Evolutionary conservation across 1,140 invertebrate genomes (phyloP).

Genomic region (Drosophila albomicans): DNA sequence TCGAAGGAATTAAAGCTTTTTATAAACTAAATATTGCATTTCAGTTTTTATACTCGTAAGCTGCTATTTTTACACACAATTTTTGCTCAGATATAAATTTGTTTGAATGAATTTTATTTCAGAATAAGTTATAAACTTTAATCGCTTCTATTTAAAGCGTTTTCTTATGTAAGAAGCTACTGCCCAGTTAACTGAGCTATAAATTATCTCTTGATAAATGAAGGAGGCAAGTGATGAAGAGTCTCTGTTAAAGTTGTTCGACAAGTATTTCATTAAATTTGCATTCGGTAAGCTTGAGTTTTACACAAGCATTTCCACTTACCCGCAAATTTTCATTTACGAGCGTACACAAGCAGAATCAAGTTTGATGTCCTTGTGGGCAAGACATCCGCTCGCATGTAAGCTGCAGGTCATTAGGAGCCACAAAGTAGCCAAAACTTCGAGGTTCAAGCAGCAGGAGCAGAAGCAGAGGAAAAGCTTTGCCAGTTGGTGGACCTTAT

Average conservation of each 20-base stretch:
- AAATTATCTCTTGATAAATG: too few species aligned
- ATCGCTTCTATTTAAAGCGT: too few species aligned
- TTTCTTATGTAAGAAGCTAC: too few species aligned
- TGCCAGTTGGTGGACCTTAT: slow-evolving; percentile 11
- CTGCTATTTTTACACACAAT: too few species aligned
- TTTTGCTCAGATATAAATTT: too few species aligned
- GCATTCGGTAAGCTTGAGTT: background rate
- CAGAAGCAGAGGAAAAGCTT: slow-evolving; percentile 30
- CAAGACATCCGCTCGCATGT: slow-evolving; percentile 38
- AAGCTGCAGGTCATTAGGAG: slow-evolving; percentile 57
- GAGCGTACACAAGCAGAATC: background rate
- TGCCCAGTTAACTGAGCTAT: too few species aligned
- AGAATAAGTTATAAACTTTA: too few species aligned
- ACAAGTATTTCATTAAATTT: slow-evolving; percentile 1
- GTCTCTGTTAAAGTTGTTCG: slow-evolving; percentile 1
- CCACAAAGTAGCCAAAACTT: slow-evolving; percentile 39
- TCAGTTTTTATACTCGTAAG: too few species aligned
- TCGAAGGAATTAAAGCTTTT: too few species aligned
- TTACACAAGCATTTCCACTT: background rate
- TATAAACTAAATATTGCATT: too few species aligned
- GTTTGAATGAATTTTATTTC: too few species aligned
- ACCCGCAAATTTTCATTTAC: slow-evolving; percentile 23
- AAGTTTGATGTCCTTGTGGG: slow-evolving; percentile 46
- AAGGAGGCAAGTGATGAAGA: background rate
- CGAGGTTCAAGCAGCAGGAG: background rate